Conservation (phyloP, 2,888 invertebrate genomes). For the Drosophila pegasa region DNA sequence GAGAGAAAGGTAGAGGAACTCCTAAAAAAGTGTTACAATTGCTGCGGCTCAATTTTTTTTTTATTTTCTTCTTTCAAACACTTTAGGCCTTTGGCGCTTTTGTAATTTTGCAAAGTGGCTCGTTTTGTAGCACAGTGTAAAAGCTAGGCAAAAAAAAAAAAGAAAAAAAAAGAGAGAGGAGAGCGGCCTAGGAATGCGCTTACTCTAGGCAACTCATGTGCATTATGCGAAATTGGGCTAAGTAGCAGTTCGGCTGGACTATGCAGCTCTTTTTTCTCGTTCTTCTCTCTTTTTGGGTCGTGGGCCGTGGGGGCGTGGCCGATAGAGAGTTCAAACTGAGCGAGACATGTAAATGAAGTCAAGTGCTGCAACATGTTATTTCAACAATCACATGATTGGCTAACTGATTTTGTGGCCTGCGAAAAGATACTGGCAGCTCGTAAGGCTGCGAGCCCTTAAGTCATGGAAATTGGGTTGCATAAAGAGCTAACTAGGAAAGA, state of each 20-base stretch:
- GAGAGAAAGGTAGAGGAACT: background rate
- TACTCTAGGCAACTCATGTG: conserved; percentile 58
- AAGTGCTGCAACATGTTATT: conserved; percentile 75
- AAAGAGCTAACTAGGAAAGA: background rate
- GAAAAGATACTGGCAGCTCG: conserved; percentile 12
- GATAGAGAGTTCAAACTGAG: conserved; percentile 38
- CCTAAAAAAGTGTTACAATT: conserved; percentile 68
- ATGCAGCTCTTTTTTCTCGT: conserved; percentile 1
- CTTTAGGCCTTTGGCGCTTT: conserved; percentile 45
- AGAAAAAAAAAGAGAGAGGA: background rate
- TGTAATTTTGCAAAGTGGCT: conserved; percentile 37
- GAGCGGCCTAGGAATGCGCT: background rate
- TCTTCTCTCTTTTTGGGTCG: conserved; percentile 34
- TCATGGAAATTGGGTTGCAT: background rate
- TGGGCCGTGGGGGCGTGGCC: conserved; percentile 7
- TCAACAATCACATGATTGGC: conserved; percentile 73
- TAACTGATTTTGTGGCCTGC: conserved; percentile 25
- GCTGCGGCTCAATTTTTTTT: conserved; percentile 64
- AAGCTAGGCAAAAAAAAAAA: background rate
- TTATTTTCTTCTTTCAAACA: conserved; percentile 46
- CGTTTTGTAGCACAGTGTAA: conserved; percentile 11
- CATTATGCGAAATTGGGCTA: conserved; percentile 79
- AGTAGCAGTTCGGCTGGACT: conserved; percentile 62
- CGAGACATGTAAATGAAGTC: conserved; percentile 69
- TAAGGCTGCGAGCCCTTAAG: background rate